These are phyloP conservation scores for Brachyptera putata DNA, from an alignment of 2,888 invertebrate genomes.

Conservation along the genomic window DNA sequence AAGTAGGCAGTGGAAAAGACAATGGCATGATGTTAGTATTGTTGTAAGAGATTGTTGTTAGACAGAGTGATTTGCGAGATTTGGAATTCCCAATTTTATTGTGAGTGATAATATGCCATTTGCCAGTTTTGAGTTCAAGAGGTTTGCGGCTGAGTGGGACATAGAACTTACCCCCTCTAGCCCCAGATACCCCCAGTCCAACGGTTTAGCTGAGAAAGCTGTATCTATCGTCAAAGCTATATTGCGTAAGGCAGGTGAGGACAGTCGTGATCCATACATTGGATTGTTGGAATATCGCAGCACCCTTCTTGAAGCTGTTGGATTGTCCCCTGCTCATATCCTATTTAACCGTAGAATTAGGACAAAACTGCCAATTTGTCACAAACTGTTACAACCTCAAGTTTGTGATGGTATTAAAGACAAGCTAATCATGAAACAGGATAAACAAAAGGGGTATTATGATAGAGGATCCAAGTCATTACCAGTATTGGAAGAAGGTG, in stretches of 20 bases:
- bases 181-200: constrained; percentile 16
- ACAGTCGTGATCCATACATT: neutral
- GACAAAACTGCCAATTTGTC: neutral
- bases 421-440: neutral
- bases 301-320: neutral
- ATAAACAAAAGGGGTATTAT: neutral
- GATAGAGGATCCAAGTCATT: neutral
- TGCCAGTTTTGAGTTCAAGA: neutral
- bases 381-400: neutral
- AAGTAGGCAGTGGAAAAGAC: too few species aligned
- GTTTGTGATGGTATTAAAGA: neutral
- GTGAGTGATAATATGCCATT: constrained; percentile 14
- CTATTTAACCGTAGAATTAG: neutral
- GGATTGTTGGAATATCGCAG: neutral
- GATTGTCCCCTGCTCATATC: neutral
- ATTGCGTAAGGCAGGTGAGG: neutral
- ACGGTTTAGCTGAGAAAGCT: constrained; percentile 9
- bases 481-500: neutral
- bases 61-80: too few species aligned
- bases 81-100: constrained; percentile 4
- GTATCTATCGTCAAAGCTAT: constrained; percentile 14
- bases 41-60: too few species aligned
- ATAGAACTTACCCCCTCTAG: neutral
- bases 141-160: constrained; percentile 8
- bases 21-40: too few species aligned